phyloP scores from a whole-genome alignment of 1,140 invertebrate species.

The Lepidurus packardi region DNA sequence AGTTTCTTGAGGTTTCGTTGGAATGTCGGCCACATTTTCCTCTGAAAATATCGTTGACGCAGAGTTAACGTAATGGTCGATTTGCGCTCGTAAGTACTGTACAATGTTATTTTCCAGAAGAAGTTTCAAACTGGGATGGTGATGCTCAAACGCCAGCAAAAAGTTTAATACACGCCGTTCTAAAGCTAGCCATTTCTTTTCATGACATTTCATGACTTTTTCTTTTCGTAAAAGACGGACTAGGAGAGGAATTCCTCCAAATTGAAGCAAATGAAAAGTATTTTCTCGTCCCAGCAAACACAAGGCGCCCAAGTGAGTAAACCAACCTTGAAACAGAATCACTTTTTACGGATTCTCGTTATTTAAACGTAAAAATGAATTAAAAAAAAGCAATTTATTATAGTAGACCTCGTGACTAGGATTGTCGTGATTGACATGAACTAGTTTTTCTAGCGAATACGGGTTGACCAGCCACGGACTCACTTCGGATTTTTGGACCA shows the following conservation, averaged over 20 bases:
- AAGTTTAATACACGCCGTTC: slow-evolving; percentile 1
- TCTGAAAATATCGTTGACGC: not conserved
- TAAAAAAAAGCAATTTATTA: not conserved
- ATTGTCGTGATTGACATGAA: not conserved
- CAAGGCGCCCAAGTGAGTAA: not conserved
- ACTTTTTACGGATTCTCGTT: not conserved
- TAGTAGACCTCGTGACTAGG: not conserved
- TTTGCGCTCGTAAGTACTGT: not conserved
- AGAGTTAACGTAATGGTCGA: not conserved
- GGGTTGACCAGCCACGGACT: not conserved
- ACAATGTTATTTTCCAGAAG: not conserved
- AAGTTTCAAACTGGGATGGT: not conserved
- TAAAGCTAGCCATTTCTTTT: not conserved
- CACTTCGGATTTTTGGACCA: not conserved
- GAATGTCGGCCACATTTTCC: not conserved
- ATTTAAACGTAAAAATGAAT: too few species aligned
- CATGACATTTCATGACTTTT: not conserved
- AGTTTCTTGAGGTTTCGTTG: not conserved
- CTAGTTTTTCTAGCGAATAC: not conserved
- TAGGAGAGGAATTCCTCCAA: too few species aligned
- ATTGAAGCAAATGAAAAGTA: not conserved
- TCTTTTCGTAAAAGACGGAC: not conserved
- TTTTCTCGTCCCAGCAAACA: not conserved
- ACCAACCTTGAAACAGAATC: not conserved
- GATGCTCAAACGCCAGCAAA: not conserved